phyloP scores from a whole-genome alignment of 2,888 invertebrate genomes.

The Eretmocerus hayati region DNA sequence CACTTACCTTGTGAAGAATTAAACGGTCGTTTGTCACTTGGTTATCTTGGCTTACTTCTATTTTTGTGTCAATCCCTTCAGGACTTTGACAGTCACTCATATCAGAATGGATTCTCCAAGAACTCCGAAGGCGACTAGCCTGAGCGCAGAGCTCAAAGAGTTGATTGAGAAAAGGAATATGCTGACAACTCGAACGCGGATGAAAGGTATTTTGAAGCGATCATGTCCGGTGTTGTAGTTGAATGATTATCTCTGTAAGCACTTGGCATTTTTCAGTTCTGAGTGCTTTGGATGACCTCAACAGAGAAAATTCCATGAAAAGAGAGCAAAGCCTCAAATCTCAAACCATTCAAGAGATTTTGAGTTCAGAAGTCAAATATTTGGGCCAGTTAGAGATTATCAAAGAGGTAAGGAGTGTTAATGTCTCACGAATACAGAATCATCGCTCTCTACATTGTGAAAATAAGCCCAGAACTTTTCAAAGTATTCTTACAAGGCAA shows the following conservation, averaged over 20 bases:
- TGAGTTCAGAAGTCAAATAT: conserved; percentile 64
- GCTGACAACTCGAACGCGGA: conserved; percentile 55
- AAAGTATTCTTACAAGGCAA: too few relatives aligned
- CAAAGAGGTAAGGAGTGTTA: conserved; percentile 51
- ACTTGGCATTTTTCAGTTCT: conserved; percentile 45
- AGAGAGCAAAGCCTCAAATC: conserved; percentile 40
- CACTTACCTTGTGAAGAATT: too few relatives aligned
- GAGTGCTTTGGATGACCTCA: conserved; percentile 51
- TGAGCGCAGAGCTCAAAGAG: conserved; percentile 55
- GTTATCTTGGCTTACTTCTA: too few relatives aligned
- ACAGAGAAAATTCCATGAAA: conserved; percentile 31
- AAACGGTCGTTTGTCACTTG: too few relatives aligned
- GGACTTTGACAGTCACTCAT: too few relatives aligned
- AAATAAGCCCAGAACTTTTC: too few relatives aligned
- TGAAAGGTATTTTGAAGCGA: conserved; percentile 47
- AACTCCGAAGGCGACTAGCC: conserved; percentile 51
- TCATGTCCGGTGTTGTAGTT: conserved; percentile 10
- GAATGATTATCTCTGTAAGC: conserved; percentile 4
- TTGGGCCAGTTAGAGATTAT: conserved; percentile 60
- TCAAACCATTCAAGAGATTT: conserved; percentile 62
- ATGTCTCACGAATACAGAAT: too few relatives aligned
- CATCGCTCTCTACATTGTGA: too few relatives aligned
- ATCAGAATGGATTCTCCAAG: conserved; percentile 28
- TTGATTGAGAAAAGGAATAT: conserved; percentile 58
- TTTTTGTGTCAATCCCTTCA: too few relatives aligned